Percentiles rank a stretch among this genome's conserved stretches.
Evolutionary conservation across 2,113 vertebrate species (phyloP).

Genomic region (Poecilia latipinna): DNA sequence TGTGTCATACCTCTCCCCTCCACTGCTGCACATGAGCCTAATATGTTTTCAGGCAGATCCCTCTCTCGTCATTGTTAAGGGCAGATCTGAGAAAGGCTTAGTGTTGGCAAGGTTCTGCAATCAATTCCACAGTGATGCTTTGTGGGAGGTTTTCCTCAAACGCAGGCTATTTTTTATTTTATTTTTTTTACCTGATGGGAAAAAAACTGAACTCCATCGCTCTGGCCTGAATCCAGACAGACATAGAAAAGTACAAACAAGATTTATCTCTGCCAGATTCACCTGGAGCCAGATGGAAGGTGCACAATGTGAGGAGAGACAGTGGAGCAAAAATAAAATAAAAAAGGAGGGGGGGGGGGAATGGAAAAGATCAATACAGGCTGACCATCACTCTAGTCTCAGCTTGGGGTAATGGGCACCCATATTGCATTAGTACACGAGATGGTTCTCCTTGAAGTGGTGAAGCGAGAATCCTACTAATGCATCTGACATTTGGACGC

Average conservation of each 20-base stretch:
- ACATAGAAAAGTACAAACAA: conserved; percentile 65
- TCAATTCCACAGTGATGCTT: conserved; percentile 63
- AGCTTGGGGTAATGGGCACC: conserved; percentile 71
- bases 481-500: conserved; percentile 74
- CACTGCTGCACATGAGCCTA: conserved; percentile 18
- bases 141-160: conserved; percentile 68
- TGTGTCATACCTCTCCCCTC: conserved; percentile 7
- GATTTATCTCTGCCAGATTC: conserved; percentile 67
- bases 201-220: conserved; percentile 54
- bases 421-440: conserved; percentile 75
- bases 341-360: not conserved
- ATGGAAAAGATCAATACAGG: conserved; percentile 66
- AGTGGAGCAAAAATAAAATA: conserved; percentile 3
- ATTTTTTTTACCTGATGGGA: conserved; percentile 67
- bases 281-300: conserved; percentile 65
- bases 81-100: conserved; percentile 48
- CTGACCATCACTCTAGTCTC: conserved; percentile 69
- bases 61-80: conserved; percentile 12
- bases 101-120: conserved; percentile 60
- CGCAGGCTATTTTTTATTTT: conserved; percentile 54
- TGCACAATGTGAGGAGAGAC: conserved; percentile 40
- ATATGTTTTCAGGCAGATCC: conserved; percentile 16
- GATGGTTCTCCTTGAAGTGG: conserved; percentile 77
- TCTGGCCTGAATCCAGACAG: conserved; percentile 60
- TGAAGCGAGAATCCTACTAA: conserved; percentile 73